phyloP scores from a whole-genome alignment of 1,140 invertebrate species.

The Macrobrachium nipponense region DNA sequence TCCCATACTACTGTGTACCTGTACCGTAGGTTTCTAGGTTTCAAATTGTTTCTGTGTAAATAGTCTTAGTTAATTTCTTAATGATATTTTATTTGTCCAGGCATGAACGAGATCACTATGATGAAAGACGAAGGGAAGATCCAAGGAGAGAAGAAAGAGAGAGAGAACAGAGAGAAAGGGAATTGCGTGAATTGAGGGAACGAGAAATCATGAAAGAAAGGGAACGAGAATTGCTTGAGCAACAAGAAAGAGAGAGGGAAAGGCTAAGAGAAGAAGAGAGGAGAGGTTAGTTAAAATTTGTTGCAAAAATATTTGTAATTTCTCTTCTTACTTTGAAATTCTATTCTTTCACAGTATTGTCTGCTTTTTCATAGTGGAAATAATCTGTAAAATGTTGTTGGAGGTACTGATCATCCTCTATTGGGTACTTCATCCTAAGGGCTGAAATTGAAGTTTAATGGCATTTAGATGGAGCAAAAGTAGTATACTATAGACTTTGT shows the following conservation, averaged over 20 bases:
- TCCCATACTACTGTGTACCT: too few relatives aligned
- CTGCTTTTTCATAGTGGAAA: too few relatives aligned
- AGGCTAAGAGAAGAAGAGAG: constrained; percentile 46
- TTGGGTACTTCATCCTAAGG: too few relatives aligned
- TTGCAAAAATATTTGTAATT: too few relatives aligned
- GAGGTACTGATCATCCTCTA: too few relatives aligned
- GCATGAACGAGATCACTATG: constrained; percentile 52
- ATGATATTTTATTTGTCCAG: background rate
- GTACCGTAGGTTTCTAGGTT: too few relatives aligned
- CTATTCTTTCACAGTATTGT: too few relatives aligned
- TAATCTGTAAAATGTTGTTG: too few relatives aligned
- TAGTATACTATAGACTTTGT: too few relatives aligned
- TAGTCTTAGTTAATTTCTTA: background rate
- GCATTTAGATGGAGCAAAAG: too few relatives aligned
- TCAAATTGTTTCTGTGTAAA: background rate
- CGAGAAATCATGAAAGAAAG: constrained; percentile 31
- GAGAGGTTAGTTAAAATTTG: constrained; percentile 33
- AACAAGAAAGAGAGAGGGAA: constrained; percentile 37
- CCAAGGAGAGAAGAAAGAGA: constrained; percentile 47
- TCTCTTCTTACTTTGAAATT: too few relatives aligned
- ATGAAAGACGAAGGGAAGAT: constrained; percentile 44
- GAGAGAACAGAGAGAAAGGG: constrained; percentile 49
- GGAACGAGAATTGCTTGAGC: constrained; percentile 46
- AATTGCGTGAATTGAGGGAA: constrained; percentile 25
- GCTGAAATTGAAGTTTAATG: too few relatives aligned